Base-by-base conservation (phyloP, 2,888 invertebrate species). In the Eumerus sabulonum region DNA sequence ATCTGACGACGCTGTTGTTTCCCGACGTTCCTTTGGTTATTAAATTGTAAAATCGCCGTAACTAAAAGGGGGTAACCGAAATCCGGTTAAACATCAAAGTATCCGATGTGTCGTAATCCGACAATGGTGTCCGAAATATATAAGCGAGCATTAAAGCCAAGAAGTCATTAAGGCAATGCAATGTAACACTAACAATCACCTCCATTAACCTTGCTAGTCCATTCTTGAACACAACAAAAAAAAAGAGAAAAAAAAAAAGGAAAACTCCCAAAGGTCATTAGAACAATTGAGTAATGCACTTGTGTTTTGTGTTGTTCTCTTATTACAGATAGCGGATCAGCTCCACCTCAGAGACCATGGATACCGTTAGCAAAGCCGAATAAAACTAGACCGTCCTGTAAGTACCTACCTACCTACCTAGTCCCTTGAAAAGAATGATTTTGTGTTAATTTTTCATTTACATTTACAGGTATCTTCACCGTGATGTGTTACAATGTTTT, bases 401-500 rank as follows among this genome's bases (percentile, higher is more conserved):
- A 95, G 95, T 94, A 86, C 7, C 54, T 72, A 70, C 19, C n/a
- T n/a, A n/a, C n/a, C n/a, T n/a, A n/a, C n/a, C n/a, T n/a, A n/a
- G 38, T 53, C 38, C 18, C 16, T 36, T 12, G n/a, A n/a, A n/a
- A n/a, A n/a, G n/a, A 64, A 40, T 70, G 44, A 63, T 44, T 14
- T 45, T 40, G 48, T 56, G 14, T 18, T 48, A 35, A 54, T 83
- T 82, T 83, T 47, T 7, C 27, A 27, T 27, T 9, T 35, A 60
- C 27, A 27, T 27, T 9, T 35, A 60, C 86, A 90, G 96, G 97
- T 91, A 95, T 97, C 89, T 98, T 99, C 91, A 98, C 99, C 84
- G 98, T 99, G 86, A 98, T 99, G 96, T 99, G 99, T 90, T 99
- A 99, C 92, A 99, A 99, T 90, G 98, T 99, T 83, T 92, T 99